phyloP scores from a whole-genome alignment of 2,888 invertebrate species.

The Linnaemya vulpina region DNA sequence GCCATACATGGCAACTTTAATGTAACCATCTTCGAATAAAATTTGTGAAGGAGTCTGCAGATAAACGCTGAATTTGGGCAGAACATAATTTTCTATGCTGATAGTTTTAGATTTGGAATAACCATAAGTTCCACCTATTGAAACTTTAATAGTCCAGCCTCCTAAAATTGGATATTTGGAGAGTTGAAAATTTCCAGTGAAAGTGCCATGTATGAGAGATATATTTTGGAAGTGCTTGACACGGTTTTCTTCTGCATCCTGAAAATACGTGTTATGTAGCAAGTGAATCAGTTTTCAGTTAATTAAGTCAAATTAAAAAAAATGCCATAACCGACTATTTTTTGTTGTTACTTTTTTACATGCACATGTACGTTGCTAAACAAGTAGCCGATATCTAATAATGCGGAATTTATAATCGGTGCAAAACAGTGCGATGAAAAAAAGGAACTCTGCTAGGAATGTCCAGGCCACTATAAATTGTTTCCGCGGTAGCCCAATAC shows the following conservation, averaged over 20 bases:
- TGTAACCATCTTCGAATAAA: constrained; percentile 90
- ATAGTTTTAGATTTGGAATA: constrained; percentile 73
- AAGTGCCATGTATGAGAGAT: constrained; percentile 88
- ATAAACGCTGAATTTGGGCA: constrained; percentile 95
- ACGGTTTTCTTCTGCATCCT: constrained; percentile 91
- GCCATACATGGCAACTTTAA: constrained; percentile 82
- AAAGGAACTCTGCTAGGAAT: too few relatives aligned
- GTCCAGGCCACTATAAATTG: too few relatives aligned
- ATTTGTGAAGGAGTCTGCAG: constrained; percentile 92
- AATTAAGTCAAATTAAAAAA: too few relatives aligned
- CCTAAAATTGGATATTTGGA: constrained; percentile 93
- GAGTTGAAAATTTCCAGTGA: constrained; percentile 89
- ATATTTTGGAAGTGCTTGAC: constrained; percentile 91
- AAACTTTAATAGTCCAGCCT: constrained; percentile 91
- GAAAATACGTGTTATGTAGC: background rate
- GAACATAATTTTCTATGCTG: constrained; percentile 93
- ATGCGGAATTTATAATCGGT: too few relatives aligned
- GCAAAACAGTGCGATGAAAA: too few relatives aligned
- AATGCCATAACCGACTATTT: too few relatives aligned
- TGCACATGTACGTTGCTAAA: too few relatives aligned
- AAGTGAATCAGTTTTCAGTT: too few relatives aligned
- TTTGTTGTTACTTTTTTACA: too few relatives aligned
- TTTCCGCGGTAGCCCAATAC: too few relatives aligned
- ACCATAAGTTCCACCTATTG: constrained; percentile 82
- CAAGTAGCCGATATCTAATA: too few relatives aligned